These are phyloP conservation scores for Xiphophorus couchianus DNA, from an alignment of 2,113 vertebrate genomes.

Conservation along the genomic window DNA sequence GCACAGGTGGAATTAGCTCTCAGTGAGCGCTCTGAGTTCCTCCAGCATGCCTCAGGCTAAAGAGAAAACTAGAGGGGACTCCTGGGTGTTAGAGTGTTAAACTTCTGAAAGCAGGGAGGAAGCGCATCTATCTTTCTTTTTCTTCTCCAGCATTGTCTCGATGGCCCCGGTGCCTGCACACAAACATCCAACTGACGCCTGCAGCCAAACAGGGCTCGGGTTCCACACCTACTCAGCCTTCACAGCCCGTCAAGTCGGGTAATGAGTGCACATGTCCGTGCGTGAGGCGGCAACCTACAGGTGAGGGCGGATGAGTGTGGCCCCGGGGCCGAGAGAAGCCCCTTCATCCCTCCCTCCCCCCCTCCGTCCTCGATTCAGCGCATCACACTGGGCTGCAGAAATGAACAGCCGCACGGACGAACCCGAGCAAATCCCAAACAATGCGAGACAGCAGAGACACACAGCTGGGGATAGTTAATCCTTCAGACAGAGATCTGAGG, in stretches of 20 bases:
- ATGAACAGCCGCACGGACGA: slow-evolving; percentile 62
- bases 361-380: slow-evolving; percentile 35
- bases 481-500: slow-evolving; percentile 66
- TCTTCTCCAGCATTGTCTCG: slow-evolving; percentile 57
- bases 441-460: slow-evolving; percentile 69
- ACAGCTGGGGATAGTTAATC: slow-evolving; percentile 74
- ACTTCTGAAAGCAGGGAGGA: slow-evolving; percentile 70
- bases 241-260: slow-evolving; percentile 49
- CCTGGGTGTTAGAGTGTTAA: slow-evolving; percentile 69
- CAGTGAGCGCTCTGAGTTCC: slow-evolving; percentile 60
- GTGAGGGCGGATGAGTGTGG: slow-evolving; percentile 59
- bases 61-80: slow-evolving; percentile 55
- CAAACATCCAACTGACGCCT: slow-evolving; percentile 59
- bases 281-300: slow-evolving; percentile 31
- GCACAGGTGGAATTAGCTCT: slow-evolving; percentile 60
- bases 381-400: slow-evolving; percentile 63
- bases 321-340: slow-evolving; percentile 47
- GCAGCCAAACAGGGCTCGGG: slow-evolving; percentile 66
- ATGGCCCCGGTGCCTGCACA: slow-evolving; percentile 56
- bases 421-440: slow-evolving; percentile 68
- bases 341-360: not conserved
- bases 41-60: slow-evolving; percentile 73
- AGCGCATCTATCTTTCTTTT: slow-evolving; percentile 58
- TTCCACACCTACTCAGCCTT: slow-evolving; percentile 58
- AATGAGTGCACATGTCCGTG: slow-evolving; percentile 53